Evolutionary conservation across 2,888 invertebrate species (phyloP).

Genomic region (Myopa testacea): DNA sequence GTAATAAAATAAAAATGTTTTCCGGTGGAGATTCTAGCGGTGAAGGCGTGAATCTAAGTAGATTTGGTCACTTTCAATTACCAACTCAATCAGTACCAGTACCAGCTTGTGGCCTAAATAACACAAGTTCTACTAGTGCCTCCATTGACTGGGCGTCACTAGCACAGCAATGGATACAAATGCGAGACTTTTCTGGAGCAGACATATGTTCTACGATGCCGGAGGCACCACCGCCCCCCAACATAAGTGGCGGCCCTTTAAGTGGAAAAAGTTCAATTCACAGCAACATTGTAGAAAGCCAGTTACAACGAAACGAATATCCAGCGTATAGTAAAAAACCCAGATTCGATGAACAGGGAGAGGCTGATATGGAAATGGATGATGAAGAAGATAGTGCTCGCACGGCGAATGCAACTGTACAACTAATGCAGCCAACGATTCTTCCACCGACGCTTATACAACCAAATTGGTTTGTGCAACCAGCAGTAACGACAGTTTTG

Average conservation of each 20-base stretch:
- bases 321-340: conserved; percentile 36
- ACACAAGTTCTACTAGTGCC: conserved; percentile 67
- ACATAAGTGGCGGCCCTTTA: conserved; percentile 54
- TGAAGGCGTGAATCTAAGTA: conserved; percentile 55
- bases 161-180: conserved; percentile 98
- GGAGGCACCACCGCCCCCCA: conserved; percentile 73
- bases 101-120: conserved; percentile 45
- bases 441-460: conserved; percentile 5
- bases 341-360: conserved; percentile 78
- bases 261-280: not conserved
- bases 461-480: conserved; percentile 40
- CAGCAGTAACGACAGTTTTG: not conserved
- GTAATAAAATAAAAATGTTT: conserved; percentile 53
- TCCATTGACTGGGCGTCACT: conserved; percentile 96
- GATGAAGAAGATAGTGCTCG: conserved; percentile 70
- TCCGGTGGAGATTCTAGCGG: conserved; percentile 63
- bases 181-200: conserved; percentile 75
- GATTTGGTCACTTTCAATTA: conserved; percentile 78
- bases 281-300: too few species aligned
- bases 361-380: conserved; percentile 90
- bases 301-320: too few species aligned
- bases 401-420: conserved; percentile 39
- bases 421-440: conserved; percentile 23
- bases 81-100: conserved; percentile 69
- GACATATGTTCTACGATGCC: conserved; percentile 68